Base-by-base conservation (phyloP, 2,797 vertebrate species). In the Gallinago stenura region DNA sequence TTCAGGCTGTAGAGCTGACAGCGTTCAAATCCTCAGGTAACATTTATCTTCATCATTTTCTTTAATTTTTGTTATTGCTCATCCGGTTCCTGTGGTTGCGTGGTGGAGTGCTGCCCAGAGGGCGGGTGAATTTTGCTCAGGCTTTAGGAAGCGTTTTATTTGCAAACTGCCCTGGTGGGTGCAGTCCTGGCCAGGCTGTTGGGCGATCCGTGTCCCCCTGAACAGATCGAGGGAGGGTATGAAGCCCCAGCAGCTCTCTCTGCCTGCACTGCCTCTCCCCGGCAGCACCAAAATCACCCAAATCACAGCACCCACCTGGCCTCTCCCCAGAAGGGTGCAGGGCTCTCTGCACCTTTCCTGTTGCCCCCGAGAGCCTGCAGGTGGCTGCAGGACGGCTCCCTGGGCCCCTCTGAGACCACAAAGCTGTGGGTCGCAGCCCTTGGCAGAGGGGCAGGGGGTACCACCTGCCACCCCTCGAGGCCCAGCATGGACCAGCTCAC, bases 1-100 rank as follows among this genome's bases (percentile, higher is more conserved):
- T 93, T 13, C 95, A 98, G 98, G 97, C 96, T 3, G 97, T 98
- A 54, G 97, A 98, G 94, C 95, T 98, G 94, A 98, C 97, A 4
- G 97, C 97, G 0, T 98, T 98, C 97, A 98, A 97, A 80, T 89
- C 96, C 69, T 98, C 98, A 96, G 98, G 98, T 98, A 97, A 41
- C 6, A 0, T 37, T 56, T 72, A 17, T 48, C 69, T 65, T 4
- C 53, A 1, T 28, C 2, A 0, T 20, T 72, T 16, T 41, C 64
- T 35, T 41, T 33, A 0, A 4, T 13, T 76, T 54, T 39, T 57
- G 17, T 12, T 60, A 1, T 24, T 66, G 43, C 33, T 25, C 12
- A 8, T 24, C 2, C 58, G 68, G 12, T 41, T 71, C 30, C 69
- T 86, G 65, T 10, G 65, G 20, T 0, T 69, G 54, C 17, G 1